A percentile compares a stretch with the other conserved stretches of the same genome.
phyloP scores from a whole-genome alignment of 2,888 invertebrate species.

The Pterostichus madidus region DNA sequence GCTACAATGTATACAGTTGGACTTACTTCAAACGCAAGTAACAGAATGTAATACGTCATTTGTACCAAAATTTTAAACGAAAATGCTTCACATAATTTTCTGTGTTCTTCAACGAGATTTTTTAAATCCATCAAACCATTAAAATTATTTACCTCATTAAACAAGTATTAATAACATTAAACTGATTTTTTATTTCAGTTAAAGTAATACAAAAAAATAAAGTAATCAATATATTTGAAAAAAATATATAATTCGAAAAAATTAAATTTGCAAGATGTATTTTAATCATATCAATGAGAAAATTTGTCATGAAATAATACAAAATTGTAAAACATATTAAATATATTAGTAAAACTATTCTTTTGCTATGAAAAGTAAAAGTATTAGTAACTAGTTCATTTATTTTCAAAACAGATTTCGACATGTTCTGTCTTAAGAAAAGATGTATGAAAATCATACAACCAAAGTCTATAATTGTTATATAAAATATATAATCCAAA shows the following conservation, averaged over 20 bases:
- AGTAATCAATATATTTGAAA: neutral
- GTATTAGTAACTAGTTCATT: neutral
- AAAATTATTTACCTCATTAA: neutral
- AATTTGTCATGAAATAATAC: neutral
- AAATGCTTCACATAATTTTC: neutral
- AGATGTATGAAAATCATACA: conserved; percentile 1
- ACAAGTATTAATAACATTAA: neutral
- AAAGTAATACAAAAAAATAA: neutral
- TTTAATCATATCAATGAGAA: neutral
- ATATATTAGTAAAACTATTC: neutral
- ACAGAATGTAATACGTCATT: neutral
- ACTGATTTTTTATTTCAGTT: neutral
- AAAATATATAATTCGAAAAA: neutral
- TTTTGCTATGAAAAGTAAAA: neutral
- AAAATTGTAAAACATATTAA: neutral
- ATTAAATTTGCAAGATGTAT: neutral
- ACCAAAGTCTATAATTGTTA: neutral
- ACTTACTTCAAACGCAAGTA: neutral
- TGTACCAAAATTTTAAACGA: neutral
- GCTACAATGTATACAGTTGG: neutral
- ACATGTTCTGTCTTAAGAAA: neutral
- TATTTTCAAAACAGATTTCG: neutral
- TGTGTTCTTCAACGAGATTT: neutral
- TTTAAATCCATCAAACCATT: neutral
- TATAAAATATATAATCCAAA: neutral